These are phyloP conservation scores for Diplazon laetatorius DNA, from an alignment of 2,888 invertebrate genomes.

Conservation along the genomic window DNA sequence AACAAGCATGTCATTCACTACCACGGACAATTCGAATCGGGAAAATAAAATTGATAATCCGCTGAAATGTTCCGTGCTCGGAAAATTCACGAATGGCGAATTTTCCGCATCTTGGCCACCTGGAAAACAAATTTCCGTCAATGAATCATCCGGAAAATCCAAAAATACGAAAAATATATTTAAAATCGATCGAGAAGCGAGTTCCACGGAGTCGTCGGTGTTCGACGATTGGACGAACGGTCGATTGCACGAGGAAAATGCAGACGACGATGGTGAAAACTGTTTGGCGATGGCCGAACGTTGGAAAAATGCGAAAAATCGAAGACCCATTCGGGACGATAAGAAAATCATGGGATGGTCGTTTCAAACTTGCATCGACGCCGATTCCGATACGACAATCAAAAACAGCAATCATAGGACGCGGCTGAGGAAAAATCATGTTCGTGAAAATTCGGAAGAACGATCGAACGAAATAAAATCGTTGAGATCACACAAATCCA, in stretches of 20 bases:
- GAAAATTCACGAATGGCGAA: too few species aligned
- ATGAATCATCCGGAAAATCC: too few species aligned
- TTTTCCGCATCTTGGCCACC: too few species aligned
- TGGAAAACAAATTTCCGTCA: too few species aligned
- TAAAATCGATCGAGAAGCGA: too few species aligned
- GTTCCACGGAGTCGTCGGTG: too few species aligned
- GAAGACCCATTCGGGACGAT: neutral
- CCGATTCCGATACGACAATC: neutral
- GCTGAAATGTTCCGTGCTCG: too few species aligned
- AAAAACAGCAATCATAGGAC: neutral
- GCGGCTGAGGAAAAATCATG: neutral
- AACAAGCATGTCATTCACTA: too few species aligned
- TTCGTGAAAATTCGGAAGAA: neutral
- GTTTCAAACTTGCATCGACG: constrained; percentile 14
- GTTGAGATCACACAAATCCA: neutral
- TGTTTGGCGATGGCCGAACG: neutral
- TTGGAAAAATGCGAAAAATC: neutral
- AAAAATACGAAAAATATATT: too few species aligned
- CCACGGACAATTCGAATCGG: too few species aligned
- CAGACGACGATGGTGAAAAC: neutral
- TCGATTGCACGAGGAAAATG: neutral
- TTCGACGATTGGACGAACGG: neutral
- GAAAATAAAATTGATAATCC: too few species aligned
- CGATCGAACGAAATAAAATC: neutral
- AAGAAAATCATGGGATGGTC: neutral